Percentiles rank a stretch among this genome's conserved stretches.
These are phyloP conservation scores for Deilephila elpenor DNA, from an alignment of 2,888 invertebrate genomes.

Conservation along the genomic window DNA sequence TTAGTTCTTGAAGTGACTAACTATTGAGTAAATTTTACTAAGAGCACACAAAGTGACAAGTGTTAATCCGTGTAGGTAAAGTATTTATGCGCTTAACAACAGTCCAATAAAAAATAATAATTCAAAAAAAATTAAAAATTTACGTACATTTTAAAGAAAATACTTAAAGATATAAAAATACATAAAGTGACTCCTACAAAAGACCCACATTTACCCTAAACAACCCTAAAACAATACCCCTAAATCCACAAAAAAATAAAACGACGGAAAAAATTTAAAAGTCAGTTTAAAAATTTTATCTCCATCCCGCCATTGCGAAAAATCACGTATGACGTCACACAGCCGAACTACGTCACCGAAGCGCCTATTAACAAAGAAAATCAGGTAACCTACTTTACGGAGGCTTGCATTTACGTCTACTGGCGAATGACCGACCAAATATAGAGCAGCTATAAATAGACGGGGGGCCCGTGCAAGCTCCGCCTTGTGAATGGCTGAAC, in stretches of 20 bases:
- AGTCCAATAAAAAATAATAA: too few species aligned
- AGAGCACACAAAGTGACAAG: too few species aligned
- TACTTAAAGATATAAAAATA: not conserved
- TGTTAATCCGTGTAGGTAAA: too few species aligned
- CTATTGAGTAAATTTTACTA: too few species aligned
- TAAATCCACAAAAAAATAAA: not conserved
- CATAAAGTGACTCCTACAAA: not conserved
- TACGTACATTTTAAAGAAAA: too few species aligned
- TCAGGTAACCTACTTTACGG: constrained; percentile 81
- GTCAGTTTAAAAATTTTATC: not conserved
- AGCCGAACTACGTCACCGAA: constrained; percentile 72
- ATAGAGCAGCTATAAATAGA: constrained; percentile 82
- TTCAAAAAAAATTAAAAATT: too few species aligned
- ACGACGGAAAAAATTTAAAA: not conserved
- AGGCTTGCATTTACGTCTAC: constrained; percentile 75
- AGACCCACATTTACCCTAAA: not conserved
- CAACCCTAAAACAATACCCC: not conserved
- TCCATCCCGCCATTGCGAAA: constrained; percentile 9
- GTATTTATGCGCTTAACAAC: too few species aligned
- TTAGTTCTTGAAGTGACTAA: too few species aligned
- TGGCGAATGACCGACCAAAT: constrained; percentile 81
- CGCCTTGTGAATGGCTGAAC: constrained; percentile 72
- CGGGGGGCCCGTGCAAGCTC: constrained; percentile 65
- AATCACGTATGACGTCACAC: constrained; percentile 63
- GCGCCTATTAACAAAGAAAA: constrained; percentile 75